Conservation (phyloP, 1,140 invertebrate species). For the Panagrolaimus sp. region DNA sequence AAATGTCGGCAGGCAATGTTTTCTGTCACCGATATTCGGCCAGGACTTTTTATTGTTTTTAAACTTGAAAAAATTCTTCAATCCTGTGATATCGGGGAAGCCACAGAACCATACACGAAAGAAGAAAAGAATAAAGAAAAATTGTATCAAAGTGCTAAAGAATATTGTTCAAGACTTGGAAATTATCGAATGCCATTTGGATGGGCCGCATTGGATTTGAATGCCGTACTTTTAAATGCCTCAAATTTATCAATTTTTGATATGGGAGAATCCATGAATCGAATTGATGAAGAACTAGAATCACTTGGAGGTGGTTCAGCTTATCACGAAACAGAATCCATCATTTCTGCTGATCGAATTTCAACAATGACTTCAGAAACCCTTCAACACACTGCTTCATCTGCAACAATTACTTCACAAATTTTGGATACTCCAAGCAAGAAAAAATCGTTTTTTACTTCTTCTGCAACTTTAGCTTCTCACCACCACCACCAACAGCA, state of each 20-base stretch:
- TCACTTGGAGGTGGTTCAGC: neutral
- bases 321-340: neutral
- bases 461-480: neutral
- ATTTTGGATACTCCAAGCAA: neutral
- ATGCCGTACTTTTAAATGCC: conserved; percentile 28
- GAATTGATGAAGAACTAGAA: conserved; percentile 7
- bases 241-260: neutral
- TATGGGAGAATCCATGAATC: neutral
- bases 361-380: conserved; percentile 21
- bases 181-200: conserved; percentile 90
- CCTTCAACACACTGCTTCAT: conserved; percentile 18
- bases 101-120: conserved; percentile 44
- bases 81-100: conserved; percentile 46
- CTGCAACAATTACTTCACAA: conserved; percentile 4
- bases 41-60: conserved; percentile 29
- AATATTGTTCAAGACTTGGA: conserved; percentile 75
- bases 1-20: conserved; percentile 26
- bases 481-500: no score
- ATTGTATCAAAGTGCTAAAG: conserved; percentile 30
- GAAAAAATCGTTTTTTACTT: neutral
- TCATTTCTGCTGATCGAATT: conserved; percentile 28
- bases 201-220: conserved; percentile 72
- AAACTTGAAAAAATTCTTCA: conserved; percentile 43
- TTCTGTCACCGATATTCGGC: conserved; percentile 16
- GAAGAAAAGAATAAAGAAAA: conserved; percentile 53